Evolutionary conservation across 2,113 vertebrate species (phyloP).

Genomic region (Atlantisia rogersi): DNA sequence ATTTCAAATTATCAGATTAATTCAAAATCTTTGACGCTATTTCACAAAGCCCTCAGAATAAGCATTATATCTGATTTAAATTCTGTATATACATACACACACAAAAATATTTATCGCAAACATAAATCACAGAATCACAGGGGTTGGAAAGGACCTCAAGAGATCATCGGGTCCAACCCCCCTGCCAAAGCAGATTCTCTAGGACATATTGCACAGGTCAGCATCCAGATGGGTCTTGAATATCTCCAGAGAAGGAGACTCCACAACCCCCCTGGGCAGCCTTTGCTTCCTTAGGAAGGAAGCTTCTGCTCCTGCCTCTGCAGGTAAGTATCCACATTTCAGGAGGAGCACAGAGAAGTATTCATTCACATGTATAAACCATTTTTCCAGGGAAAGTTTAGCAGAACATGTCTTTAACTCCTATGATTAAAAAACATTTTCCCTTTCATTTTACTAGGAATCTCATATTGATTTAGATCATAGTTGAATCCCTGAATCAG

Average conservation of each 20-base stretch:
- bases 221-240: too few species aligned
- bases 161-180: too few species aligned
- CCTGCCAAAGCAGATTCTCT: too few species aligned
- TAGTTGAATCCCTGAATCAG: neutral
- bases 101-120: neutral
- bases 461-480: neutral
- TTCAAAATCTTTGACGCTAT: neutral
- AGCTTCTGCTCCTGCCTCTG: neutral
- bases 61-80: neutral
- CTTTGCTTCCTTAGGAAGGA: neutral
- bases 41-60: neutral
- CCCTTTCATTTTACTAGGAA: neutral
- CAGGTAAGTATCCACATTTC: neutral
- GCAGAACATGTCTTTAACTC: neutral
- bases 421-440: neutral
- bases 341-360: fast-evolving
- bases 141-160: too few species aligned
- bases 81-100: neutral
- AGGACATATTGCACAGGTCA: too few species aligned
- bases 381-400: neutral
- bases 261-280: too few species aligned
- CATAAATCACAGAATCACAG: too few species aligned
- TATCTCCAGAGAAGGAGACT: too few species aligned
- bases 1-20: neutral
- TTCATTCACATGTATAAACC: fast-evolving